A percentile compares a stretch with the other conserved stretches of the same genome.
Conservation (phyloP, 64 coral and sea anemone genomes). For the Montipora cactus region DNA sequence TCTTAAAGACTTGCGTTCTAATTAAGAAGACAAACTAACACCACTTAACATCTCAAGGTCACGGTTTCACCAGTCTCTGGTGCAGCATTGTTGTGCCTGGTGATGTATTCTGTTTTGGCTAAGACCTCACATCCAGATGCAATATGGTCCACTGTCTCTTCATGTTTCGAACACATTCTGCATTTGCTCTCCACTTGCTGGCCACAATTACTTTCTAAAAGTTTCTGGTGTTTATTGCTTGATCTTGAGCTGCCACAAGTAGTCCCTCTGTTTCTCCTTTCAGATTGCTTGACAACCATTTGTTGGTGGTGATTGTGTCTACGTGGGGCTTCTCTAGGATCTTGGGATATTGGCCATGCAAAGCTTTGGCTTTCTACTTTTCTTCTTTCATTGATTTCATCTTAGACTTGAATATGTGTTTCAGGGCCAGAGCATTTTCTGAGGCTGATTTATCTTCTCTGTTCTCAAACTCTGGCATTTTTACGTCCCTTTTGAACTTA, state of each 20-base stretch:
- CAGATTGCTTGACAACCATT: not conserved
- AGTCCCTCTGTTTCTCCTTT: constrained; percentile 39
- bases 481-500: not conserved
- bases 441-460: not conserved
- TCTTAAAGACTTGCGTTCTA: too few species aligned
- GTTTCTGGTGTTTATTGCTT: constrained; percentile 1
- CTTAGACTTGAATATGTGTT: not conserved
- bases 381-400: not conserved
- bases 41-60: too few species aligned
- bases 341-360: not conserved
- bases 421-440: not conserved
- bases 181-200: not conserved
- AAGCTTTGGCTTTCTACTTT: not conserved
- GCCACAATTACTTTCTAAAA: not conserved
- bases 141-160: not conserved
- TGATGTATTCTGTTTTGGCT: not conserved
- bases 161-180: not conserved
- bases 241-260: constrained; percentile 25
- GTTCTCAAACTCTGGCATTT: not conserved
- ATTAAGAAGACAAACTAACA: too few species aligned
- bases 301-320: not conserved
- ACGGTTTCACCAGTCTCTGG: not conserved
- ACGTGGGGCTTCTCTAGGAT: not conserved
- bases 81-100: too few species aligned
- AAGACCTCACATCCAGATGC: not conserved